Evolutionary conservation across 92 coral and sea anemone species (phyloP).

Genomic region (Desmophyllum pertusum): DNA sequence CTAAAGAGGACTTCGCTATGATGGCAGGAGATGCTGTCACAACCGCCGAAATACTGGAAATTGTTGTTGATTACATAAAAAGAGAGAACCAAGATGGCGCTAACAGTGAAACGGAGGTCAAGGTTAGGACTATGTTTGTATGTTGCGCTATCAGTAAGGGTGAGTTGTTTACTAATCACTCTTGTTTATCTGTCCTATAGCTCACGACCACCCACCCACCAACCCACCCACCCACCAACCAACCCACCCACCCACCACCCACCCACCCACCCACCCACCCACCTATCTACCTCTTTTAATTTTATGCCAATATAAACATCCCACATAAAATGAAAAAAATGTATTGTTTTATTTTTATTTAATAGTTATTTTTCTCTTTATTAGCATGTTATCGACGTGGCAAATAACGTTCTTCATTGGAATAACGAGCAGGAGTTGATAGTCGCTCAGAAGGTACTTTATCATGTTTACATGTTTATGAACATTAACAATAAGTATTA

Average conservation of each 20-base stretch:
- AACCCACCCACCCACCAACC: neutral
- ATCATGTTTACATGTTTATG: neutral
- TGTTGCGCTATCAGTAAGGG: neutral
- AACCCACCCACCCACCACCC: no score
- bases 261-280: no score
- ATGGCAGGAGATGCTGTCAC: constrained; percentile 63
- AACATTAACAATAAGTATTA: neutral
- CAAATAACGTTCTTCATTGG: constrained; percentile 50
- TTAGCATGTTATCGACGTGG: constrained; percentile 50
- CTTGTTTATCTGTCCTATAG: neutral
- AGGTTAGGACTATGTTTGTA: constrained; percentile 21
- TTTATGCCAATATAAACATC: neutral
- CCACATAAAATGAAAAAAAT: neutral
- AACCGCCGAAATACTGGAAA: constrained; percentile 54
- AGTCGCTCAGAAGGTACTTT: constrained; percentile 67
- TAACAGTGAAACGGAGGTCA: constrained; percentile 44
- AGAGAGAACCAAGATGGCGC: constrained; percentile 47
- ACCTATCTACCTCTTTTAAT: neutral
- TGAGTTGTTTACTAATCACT: neutral
- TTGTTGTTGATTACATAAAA: constrained; percentile 36
- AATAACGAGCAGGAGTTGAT: constrained; percentile 74
- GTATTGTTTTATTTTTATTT: neutral
- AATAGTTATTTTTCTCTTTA: neutral
- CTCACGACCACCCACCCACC: neutral
- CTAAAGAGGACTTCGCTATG: constrained; percentile 45